These are phyloP conservation scores for Lepidostoma basale DNA, from an alignment of 1,140 invertebrate genomes.

Conservation along the genomic window DNA sequence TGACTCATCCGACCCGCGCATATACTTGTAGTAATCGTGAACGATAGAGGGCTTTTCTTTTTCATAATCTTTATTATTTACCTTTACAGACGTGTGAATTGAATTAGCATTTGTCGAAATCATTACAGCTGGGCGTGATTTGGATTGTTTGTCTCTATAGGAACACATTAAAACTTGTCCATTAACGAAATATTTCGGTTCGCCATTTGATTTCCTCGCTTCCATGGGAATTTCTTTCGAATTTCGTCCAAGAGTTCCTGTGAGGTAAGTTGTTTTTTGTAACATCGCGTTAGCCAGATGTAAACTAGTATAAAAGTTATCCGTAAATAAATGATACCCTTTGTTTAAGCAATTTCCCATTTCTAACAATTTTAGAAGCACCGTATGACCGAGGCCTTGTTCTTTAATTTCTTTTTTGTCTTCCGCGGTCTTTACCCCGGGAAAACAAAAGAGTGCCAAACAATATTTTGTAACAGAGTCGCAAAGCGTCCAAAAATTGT, in stretches of 20 bases:
- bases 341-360: conserved; percentile 43
- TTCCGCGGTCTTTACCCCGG: conserved; percentile 35
- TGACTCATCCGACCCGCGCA: conserved; percentile 35
- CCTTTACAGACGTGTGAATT: conserved; percentile 28
- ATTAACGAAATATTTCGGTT: conserved; percentile 30
- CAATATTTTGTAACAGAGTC: conserved; percentile 48
- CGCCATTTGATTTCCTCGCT: conserved; percentile 21
- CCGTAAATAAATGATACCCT: conserved; percentile 36
- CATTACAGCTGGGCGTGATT: conserved; percentile 24
- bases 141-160: conserved; percentile 31
- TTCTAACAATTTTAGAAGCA: conserved; percentile 46
- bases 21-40: conserved; percentile 35
- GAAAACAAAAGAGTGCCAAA: conserved; percentile 47
- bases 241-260: conserved; percentile 41
- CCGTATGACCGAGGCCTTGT: conserved; percentile 44
- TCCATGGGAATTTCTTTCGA: conserved; percentile 42
- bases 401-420: conserved; percentile 42
- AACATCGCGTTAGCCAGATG: conserved; percentile 34
- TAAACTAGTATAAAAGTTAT: conserved; percentile 44
- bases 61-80: conserved; percentile 25
- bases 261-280: conserved; percentile 32
- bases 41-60: conserved; percentile 33
- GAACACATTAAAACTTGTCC: conserved; percentile 35
- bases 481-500: conserved; percentile 48
- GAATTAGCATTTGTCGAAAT: conserved; percentile 31